Conservation (phyloP, 2,113 vertebrate genomes). For the Naja naja region DNA sequence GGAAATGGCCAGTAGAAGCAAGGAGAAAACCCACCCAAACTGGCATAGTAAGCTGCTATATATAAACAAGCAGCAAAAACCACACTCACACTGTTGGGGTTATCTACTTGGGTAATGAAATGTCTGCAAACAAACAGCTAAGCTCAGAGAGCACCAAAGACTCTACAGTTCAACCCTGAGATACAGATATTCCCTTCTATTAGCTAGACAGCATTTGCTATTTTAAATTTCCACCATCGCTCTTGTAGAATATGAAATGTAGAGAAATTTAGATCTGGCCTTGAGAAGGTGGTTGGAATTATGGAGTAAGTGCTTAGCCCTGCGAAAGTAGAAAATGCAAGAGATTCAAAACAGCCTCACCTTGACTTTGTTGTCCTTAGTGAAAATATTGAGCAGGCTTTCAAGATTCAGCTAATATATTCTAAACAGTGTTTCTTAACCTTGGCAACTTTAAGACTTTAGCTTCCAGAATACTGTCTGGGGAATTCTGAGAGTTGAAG, state of each 20-base stretch:
- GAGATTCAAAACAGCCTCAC: not conserved
- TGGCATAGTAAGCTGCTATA: not conserved
- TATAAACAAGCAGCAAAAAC: not conserved
- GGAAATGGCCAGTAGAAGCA: not conserved
- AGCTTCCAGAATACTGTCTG: too few relatives aligned
- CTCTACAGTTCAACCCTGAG: too few relatives aligned
- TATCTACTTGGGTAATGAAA: not conserved
- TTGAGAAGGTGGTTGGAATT: not conserved
- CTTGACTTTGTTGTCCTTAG: not conserved
- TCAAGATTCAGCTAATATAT: not conserved
- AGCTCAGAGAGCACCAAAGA: not conserved
- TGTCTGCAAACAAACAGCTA: not conserved
- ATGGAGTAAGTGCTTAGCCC: not conserved
- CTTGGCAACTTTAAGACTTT: not conserved
- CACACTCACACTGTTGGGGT: not conserved
- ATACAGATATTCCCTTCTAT: too few relatives aligned
- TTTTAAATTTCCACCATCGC: not conserved
- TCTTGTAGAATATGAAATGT: not conserved
- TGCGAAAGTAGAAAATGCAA: not conserved
- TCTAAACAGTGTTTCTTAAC: not conserved
- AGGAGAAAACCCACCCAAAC: not conserved
- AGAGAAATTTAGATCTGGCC: not conserved
- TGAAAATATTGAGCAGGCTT: not conserved
- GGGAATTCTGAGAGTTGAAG: not conserved
- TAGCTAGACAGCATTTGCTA: not conserved